Base-by-base conservation (phyloP, 1,140 invertebrate genomes). In the Drosophila pseudoananassae region DNA sequence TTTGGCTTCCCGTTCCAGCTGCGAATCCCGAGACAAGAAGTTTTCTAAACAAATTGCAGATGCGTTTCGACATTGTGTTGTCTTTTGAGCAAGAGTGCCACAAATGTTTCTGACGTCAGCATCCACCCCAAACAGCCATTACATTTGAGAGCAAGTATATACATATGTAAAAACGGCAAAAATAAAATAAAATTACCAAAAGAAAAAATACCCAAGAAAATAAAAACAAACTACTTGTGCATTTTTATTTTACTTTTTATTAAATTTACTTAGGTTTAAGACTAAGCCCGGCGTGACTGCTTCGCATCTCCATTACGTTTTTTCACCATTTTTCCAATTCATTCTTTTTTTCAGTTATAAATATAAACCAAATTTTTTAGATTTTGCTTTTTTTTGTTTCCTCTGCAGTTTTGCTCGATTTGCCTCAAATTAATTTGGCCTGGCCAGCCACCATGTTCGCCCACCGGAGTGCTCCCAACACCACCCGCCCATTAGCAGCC, bases 341-440 rank as follows among this genome's bases (percentile, higher is more conserved):
- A 38, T 3, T 12, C 49, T 36, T 31, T 69, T 45, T 40, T 47
- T 38, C 9, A 74, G 65, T 74, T 74, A 46, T 31, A 38, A 49
- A 49, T 38, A 50, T n/a, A n/a, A n/a, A n/a, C 31, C 56, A 75
- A 75, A 57, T 40, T 64, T 54, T 7, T 49, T 57, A 15, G 25
- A 43, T 14, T 38, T 29, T 17, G 31, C n/a, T 31, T 38, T 7
- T 50, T 27, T 25, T 80, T 84, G 68, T 81, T 81, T 49, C 29
- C 17, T 56, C 70, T 81, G 81, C 68, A 87, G 81, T 87, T 87
- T 88, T 82, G 82, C 82, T 87, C 84, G 83, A 82, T 78, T 85
- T 85, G 82, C 82, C 54, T 53, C 83, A 85, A 85, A 85, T 85
- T 85, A 88, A 87, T 78, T 85, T 87, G 69, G 82, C 82, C 80